Evolutionary conservation across 2,888 invertebrate species (phyloP), one percentile per base, ranked within the genome.

Genomic region (Parasteatoda lunata): DNA sequence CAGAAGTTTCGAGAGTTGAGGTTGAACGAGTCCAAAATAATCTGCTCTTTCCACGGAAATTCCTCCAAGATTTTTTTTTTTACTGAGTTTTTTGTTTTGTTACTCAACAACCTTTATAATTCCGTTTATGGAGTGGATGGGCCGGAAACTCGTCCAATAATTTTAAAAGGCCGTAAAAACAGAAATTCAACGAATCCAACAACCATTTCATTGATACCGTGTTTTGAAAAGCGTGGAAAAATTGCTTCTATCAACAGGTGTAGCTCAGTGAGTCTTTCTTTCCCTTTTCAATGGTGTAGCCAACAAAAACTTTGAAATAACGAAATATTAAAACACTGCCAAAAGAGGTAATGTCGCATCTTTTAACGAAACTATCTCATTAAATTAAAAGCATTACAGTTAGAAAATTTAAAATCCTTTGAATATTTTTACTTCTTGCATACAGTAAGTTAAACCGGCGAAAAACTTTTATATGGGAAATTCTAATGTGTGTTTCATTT

Each of bases 61-160:
- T 54, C 47, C 45, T 9, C 54, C 15, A 54, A 7, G 45, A 9
- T 47, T 47, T 64, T 49, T 47, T 54, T 30, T 30, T 30, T 30
- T 30, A 30, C 30, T 30, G 30, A 1, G 30, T 30, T 30, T 30
- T 30, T 30, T 30, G 30, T 30, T 30, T 30, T 30, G 45, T 15
- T 15, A 30, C 5, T 13, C 65, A 45, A 71, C 64, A 13, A 8
- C 3, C 15, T 51, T 59, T 49, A 15, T 47, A 69, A 69, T 79
- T 71, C 48, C 69, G 66, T 77, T 77, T 77, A 77, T 77, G 79
- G 48, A 49, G 30, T 59, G 45, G 47, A 51, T 52, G 52, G 48
- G 47, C 73, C 81, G 81, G 81, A 81, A 81, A 81, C 75, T 81
- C 54, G 81, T 54, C 66, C 81, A 75, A 81, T 81, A 81, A 81